Conservation (phyloP, 2,797 vertebrate species). For the Sebastes glaucus region DNA sequence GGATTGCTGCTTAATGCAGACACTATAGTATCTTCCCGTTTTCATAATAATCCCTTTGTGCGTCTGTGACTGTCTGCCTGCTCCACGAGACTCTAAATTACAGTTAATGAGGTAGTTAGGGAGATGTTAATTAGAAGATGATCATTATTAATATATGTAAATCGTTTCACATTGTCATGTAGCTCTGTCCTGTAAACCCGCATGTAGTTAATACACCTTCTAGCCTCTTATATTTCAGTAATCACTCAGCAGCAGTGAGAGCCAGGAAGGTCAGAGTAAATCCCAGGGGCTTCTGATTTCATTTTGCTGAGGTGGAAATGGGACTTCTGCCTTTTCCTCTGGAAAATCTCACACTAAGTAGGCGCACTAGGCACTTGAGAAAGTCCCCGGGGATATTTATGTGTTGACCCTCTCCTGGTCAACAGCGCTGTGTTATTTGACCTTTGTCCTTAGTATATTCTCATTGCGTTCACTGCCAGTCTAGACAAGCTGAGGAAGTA, state of each 20-base stretch:
- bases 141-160: slow-evolving; percentile 22
- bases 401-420: slow-evolving; percentile 70
- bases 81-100: neutral
- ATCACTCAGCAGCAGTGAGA: slow-evolving; percentile 60
- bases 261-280: slow-evolving; percentile 64
- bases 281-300: slow-evolving; percentile 79
- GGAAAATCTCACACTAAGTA: slow-evolving; percentile 76
- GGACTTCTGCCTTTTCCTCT: slow-evolving; percentile 72
- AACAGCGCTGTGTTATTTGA: slow-evolving; percentile 64
- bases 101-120: slow-evolving; percentile 7
- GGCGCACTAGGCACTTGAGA: slow-evolving; percentile 59
- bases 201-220: slow-evolving; percentile 39
- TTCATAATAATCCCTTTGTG: neutral
- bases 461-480: neutral
- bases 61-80: neutral
- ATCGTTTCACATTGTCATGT: neutral
- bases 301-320: slow-evolving; percentile 79
- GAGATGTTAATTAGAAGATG: slow-evolving; percentile 21
- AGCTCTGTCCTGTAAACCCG: neutral
- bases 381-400: slow-evolving; percentile 73
- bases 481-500: slow-evolving; percentile 47
- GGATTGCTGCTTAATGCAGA: neutral
- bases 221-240: slow-evolving; percentile 55
- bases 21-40: neutral
- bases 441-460: slow-evolving; percentile 57